Evolutionary conservation across 2,888 invertebrate species (phyloP), one percentile per base, ranked within the genome.

Genomic region (Lasioglossum malachurum): DNA sequence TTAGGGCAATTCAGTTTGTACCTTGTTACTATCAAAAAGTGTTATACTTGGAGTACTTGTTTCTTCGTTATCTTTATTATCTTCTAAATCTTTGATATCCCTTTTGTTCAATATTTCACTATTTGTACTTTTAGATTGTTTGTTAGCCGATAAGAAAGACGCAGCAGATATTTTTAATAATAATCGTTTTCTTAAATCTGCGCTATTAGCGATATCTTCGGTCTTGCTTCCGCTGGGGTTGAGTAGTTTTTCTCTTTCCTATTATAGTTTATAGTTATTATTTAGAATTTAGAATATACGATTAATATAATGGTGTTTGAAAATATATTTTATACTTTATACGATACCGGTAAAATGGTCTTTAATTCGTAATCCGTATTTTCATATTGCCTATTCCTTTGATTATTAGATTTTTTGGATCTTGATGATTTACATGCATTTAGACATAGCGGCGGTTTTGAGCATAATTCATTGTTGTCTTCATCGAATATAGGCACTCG

Each of bases 211-310:
- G 35, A 60, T 49, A 35, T 35, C 60, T 16, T 67, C 69, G 38
- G 23, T 57, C 72, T 72, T 76, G 78, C 64, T 49, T 4, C 23
- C 41, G 46, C 7, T 14, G n/a, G 81, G 44, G 10, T 78, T 49
- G 38, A 86, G 84, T 69, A 86, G 69, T n/a, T 86, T 84, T 46
- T 81, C 72, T 78, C 69, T 78, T 81, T 86, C 86, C 84, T 86
- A 67, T 41, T 57, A n/a, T 57, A n/a, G 57, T 57, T 64, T 64
- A 31, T 64, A 31, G 19, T 16, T 31, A 8, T 31, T 7, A 19
- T 64, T 64, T 31, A 31, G 16, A 16, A 19, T 64, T 64, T 31
- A 31, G 16, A 16, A 64, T 67, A 4, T 67, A 35, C 10, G 19
- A 8, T 38, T 16, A 74, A 31, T 64, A 31, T 16, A 74, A 31